Conservation (phyloP, 2,888 invertebrate species). For the Xylocampa areola region DNA sequence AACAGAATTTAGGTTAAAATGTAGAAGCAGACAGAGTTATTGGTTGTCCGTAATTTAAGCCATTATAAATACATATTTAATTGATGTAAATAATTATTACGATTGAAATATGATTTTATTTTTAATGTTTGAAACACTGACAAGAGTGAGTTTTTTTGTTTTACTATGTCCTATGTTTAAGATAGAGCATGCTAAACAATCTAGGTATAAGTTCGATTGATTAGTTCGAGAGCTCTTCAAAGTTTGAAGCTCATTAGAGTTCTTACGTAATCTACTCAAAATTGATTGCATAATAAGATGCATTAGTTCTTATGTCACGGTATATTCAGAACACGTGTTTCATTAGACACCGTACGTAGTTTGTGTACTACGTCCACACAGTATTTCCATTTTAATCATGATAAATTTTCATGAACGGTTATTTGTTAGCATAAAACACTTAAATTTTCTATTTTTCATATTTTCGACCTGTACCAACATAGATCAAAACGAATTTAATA, state of each 20-base stretch:
- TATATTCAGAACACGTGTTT: slow-evolving; percentile 50
- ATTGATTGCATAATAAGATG: slow-evolving; percentile 54
- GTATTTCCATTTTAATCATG: slow-evolving; percentile 35
- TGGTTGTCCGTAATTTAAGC: no score
- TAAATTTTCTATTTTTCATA: slow-evolving; percentile 13
- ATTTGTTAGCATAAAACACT: slow-evolving; percentile 38
- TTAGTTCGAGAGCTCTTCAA: no score
- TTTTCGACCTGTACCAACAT: slow-evolving; percentile 12
- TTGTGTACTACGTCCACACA: slow-evolving; percentile 24
- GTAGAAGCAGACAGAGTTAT: neutral
- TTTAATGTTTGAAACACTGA: neutral
- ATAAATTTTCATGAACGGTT: slow-evolving; percentile 30
- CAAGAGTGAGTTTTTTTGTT: no score
- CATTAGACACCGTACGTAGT: slow-evolving; percentile 52
- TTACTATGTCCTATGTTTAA: neutral
- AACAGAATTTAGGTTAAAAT: slow-evolving; percentile 12
- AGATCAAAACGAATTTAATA: slow-evolving; percentile 33
- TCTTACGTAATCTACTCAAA: slow-evolving; percentile 36
- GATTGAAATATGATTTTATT: neutral
- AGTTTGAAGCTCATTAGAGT: slow-evolving; percentile 1
- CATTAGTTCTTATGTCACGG: slow-evolving; percentile 57
- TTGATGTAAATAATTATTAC: neutral
- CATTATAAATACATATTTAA: no score
- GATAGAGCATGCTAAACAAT: neutral
- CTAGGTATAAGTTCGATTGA: neutral